These are phyloP conservation scores for Catostomus latipinnis DNA, from an alignment of 2,797 vertebrate species.

Conservation along the genomic window DNA sequence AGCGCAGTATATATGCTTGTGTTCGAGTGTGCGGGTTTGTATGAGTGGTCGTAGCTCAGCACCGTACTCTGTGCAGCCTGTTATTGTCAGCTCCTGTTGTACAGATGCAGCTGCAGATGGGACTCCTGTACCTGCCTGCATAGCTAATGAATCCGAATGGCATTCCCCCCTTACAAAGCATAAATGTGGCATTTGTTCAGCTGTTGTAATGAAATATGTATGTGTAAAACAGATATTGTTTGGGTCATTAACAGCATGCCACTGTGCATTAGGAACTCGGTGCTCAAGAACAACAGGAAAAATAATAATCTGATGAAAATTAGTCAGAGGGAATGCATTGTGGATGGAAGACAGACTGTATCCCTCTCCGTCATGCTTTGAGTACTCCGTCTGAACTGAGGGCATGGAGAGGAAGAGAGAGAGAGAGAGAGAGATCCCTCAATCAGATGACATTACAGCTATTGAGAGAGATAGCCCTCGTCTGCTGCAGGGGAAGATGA, in stretches of 20 bases:
- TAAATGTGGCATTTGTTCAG: constrained; percentile 99
- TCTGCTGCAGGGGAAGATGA: constrained; percentile 54
- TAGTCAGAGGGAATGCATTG: constrained; percentile 63
- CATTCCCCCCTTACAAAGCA: constrained; percentile 92
- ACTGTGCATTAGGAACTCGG: constrained; percentile 84
- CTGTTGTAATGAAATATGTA: constrained; percentile 99
- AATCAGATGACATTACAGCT: constrained; percentile 55
- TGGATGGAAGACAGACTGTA: constrained; percentile 34
- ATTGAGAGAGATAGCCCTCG: constrained; percentile 35
- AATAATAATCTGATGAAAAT: constrained; percentile 61
- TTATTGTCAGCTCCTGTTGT: constrained; percentile 90
- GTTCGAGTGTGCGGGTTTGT: background rate
- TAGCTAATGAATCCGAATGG: constrained; percentile 91
- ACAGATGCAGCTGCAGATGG: constrained; percentile 97
- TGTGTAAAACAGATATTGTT: constrained; percentile 93
- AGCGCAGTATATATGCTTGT: constrained; percentile 2
- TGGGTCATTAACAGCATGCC: constrained; percentile 92
- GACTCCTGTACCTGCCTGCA: constrained; percentile 94
- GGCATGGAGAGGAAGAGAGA: constrained; percentile 28
- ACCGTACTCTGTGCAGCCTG: constrained; percentile 73
- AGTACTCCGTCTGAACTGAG: constrained; percentile 38
- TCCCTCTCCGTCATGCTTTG: constrained; percentile 23
- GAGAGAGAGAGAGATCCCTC: constrained; percentile 33
- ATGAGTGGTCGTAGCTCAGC: constrained; percentile 29
- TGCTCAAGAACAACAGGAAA: constrained; percentile 58